Conservation (phyloP, 2,888 invertebrate genomes). For the Cerastis rubricosa region DNA sequence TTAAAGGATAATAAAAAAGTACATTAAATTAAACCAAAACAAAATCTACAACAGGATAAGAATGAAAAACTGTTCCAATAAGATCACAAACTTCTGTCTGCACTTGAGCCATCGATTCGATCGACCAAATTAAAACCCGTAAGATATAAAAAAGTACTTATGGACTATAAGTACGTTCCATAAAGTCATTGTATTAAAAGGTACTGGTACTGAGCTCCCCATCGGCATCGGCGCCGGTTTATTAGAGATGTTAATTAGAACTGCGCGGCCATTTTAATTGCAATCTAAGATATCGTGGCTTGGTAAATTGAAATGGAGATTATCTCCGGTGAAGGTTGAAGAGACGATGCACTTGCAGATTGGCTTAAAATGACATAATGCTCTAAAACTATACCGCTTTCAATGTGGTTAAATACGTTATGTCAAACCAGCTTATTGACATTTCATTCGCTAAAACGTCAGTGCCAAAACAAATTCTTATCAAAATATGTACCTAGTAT, state of each 20-base stretch:
- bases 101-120: background rate
- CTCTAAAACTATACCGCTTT: background rate
- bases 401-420: background rate
- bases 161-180: background rate
- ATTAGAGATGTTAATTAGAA: slow-evolving; percentile 14
- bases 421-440: background rate
- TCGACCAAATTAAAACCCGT: too few species aligned
- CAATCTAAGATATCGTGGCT: slow-evolving; percentile 8
- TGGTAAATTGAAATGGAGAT: slow-evolving; percentile 5
- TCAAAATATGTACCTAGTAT: too few species aligned
- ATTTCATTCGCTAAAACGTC: slow-evolving; percentile 8
- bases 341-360: background rate
- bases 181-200: background rate
- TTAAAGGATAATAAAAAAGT: background rate
- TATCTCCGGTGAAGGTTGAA: slow-evolving; percentile 6
- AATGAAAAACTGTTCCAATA: background rate
- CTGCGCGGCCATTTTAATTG: slow-evolving; percentile 15
- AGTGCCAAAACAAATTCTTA: slow-evolving; percentile 17
- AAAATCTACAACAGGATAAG: background rate
- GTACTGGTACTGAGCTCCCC: background rate
- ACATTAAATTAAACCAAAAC: background rate
- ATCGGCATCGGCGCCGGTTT: background rate
- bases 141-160: background rate
- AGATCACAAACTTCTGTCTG: too few species aligned
- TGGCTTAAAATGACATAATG: background rate